Evolutionary conservation across 2,888 invertebrate species (phyloP).

Genomic region (Adineta ricciae): DNA sequence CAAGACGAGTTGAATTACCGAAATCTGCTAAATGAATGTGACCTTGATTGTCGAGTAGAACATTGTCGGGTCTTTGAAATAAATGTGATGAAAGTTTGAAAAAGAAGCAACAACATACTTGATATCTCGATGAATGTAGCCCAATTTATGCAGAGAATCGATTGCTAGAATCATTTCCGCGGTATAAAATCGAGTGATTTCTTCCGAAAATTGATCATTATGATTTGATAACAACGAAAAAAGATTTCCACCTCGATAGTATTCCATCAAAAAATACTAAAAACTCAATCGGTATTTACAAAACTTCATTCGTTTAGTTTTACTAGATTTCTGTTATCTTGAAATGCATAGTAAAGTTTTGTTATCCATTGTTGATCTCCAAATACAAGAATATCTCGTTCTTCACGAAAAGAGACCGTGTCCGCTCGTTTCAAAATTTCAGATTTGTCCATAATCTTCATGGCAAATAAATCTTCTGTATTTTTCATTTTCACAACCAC

Average conservation of each 20-base stretch:
- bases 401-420: slow-evolving; percentile 63
- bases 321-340: slow-evolving; percentile 76
- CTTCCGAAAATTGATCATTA: slow-evolving; percentile 84
- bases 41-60: slow-evolving; percentile 70
- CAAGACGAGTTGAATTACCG: slow-evolving; percentile 53
- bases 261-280: slow-evolving; percentile 95
- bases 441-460: slow-evolving; percentile 99
- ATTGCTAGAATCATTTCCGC: slow-evolving; percentile 97
- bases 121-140: slow-evolving; percentile 83
- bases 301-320: not conserved
- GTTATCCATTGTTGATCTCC: slow-evolving; percentile 97
- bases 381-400: slow-evolving; percentile 88
- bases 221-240: slow-evolving; percentile 92
- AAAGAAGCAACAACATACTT: not conserved
- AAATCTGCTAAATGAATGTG: slow-evolving; percentile 96
- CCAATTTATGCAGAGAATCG: slow-evolving; percentile 83
- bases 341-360: slow-evolving; percentile 96
- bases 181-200: slow-evolving; percentile 87
- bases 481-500: slow-evolving; percentile 38
- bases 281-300: not conserved
- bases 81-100: not conserved
- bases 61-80: slow-evolving; percentile 69
- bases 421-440: slow-evolving; percentile 91
- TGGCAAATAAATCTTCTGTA: slow-evolving; percentile 80
- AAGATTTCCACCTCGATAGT: slow-evolving; percentile 96